Evolutionary conservation across 1,140 invertebrate species (phyloP).

Genomic region (Paraescarpia echinospica): DNA sequence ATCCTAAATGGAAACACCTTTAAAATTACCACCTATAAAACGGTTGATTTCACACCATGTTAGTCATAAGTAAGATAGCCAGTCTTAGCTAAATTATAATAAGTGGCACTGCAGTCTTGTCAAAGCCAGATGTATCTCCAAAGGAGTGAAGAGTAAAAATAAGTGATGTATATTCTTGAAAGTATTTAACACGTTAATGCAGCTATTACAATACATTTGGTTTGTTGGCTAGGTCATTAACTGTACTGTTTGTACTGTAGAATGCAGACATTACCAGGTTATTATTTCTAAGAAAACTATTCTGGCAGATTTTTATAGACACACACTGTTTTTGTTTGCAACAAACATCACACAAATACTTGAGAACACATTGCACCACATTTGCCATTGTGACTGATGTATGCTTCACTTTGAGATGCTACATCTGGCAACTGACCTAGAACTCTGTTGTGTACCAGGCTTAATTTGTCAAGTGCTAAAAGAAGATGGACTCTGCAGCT

Average conservation of each 20-base stretch:
- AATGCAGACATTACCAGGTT: neutral
- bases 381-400: neutral
- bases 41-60: neutral
- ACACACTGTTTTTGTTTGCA: neutral
- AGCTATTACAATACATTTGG: neutral
- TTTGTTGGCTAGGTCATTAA: neutral
- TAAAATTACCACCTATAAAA: too few species aligned
- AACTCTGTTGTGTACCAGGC: neutral
- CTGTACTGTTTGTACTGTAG: neutral
- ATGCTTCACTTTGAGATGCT: neutral
- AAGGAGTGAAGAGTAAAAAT: too few species aligned
- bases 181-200: neutral
- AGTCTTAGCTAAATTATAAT: neutral
- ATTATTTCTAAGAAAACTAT: neutral
- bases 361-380: neutral
- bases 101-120: too few species aligned
- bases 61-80: neutral
- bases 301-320: neutral
- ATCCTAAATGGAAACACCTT: too few species aligned
- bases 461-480: neutral
- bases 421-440: neutral
- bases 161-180: neutral
- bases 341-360: neutral
- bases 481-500: neutral
- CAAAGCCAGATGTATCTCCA: too few species aligned